Evolutionary conservation across 2,113 vertebrate genomes (phyloP).

Genomic region (Muscicapa adusta): DNA sequence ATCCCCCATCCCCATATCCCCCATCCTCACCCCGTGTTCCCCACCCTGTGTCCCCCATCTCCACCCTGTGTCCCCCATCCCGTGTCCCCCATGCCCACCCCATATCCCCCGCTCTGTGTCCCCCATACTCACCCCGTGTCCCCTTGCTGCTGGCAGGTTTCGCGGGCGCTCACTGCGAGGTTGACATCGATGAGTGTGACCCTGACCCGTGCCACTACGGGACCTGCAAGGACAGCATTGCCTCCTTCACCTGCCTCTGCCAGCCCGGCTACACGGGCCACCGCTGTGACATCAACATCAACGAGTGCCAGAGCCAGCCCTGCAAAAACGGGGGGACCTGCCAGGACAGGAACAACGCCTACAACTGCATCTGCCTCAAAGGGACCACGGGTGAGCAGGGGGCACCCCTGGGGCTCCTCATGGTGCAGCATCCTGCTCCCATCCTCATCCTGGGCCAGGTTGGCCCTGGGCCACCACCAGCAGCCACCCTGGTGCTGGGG

Average conservation of each 20-base stretch:
- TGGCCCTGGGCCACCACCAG: not conserved
- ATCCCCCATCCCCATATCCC: not conserved
- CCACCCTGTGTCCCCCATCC: not conserved
- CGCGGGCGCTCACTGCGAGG: constrained; percentile 84
- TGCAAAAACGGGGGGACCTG: constrained; percentile 91
- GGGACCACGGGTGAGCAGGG: constrained; percentile 83
- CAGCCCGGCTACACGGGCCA: constrained; percentile 85
- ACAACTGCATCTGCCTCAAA: constrained; percentile 86
- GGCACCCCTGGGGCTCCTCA: accelerated
- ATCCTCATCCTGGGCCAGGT: accelerated
- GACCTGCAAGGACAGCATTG: constrained; percentile 85
- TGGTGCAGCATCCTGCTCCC: accelerated
- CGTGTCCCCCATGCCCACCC: not conserved
- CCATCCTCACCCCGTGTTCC: not conserved
- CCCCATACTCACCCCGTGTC: not conserved
- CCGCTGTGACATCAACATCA: constrained; percentile 90
- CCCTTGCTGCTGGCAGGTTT: constrained; percentile 73
- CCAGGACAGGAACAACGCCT: constrained; percentile 85
- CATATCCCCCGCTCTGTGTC: too few relatives aligned
- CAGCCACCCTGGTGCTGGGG: not conserved
- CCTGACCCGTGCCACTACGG: constrained; percentile 92
- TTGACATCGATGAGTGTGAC: constrained; percentile 85
- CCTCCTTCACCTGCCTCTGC: constrained; percentile 88
- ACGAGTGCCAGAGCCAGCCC: constrained; percentile 92
- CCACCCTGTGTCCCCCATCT: not conserved